Base-by-base conservation (phyloP, 1,140 invertebrate species). In the Drosophila nebulosa region DNA sequence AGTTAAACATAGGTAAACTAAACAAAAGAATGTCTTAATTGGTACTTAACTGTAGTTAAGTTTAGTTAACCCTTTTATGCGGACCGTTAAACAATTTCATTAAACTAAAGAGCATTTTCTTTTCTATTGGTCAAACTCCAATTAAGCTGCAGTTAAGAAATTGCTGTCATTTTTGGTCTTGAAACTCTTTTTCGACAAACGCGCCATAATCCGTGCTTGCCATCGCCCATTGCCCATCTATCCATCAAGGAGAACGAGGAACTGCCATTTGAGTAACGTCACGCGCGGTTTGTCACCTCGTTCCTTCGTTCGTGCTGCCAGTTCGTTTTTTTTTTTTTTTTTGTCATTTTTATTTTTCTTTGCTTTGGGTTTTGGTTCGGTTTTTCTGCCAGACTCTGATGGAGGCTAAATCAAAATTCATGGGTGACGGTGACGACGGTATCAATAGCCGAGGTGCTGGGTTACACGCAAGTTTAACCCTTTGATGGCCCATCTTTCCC, bases 391-490 rank as follows among this genome's bases (percentile, higher is more conserved):
- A 69, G 46, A 35, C 39, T 39, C 6, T 36, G 55, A 50, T 18
- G 39, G 39, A 35, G 52, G 50, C 81, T 79, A 90, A 90, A 90
- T 90, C 89, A 90, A 89, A 84, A 88, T 90, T 90, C 88, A 90
- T 90, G 86, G 78, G 76, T 83, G 32, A 74, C 72, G 72, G 64
- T n/a, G 65, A 39, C 42, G 72, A 53, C 12, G 67, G 74, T 81
- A 88, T 88, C 83, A 88, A 86, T 88, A 85, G 69, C 76, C 52
- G 52, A 51, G 61, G 18, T 22, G 55, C 69, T 71, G 66, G 74
- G 79, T 78, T 86, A 81, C 74, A 86, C 74, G 78, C 83, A 81
- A 85, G 81, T 80, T 85, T 69, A 85, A 85, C 81, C 83, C 83
- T 85, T 86, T 85, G 81, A 85, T 85, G 81, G 68, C 74, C 69